Evolutionary conservation across 2,113 vertebrate genomes (phyloP).

Genomic region (Morone chrysops): DNA sequence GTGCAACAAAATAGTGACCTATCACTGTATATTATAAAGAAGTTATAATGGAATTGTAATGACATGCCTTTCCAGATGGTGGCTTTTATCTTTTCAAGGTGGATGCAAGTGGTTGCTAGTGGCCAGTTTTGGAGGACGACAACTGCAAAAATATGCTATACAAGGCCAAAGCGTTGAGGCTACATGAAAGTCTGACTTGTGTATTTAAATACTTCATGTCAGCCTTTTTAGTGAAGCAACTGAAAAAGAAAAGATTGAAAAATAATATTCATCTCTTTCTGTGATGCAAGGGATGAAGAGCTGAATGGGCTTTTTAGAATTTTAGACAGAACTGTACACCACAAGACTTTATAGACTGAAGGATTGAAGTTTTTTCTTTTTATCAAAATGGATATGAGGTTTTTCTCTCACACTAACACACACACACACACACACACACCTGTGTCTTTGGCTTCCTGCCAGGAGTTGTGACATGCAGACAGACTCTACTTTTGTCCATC

Average conservation of each 20-base stretch:
- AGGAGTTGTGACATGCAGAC: constrained; percentile 46
- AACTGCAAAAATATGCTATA: neutral
- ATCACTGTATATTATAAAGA: neutral
- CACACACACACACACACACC: constrained; percentile 24
- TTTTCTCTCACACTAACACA: neutral
- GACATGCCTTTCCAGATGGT: neutral
- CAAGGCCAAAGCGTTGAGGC: constrained; percentile 21
- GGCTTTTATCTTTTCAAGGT: constrained; percentile 5
- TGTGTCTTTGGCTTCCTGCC: constrained; percentile 52
- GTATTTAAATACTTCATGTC: neutral
- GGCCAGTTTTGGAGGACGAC: constrained; percentile 3
- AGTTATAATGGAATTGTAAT: neutral
- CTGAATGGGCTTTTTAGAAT: neutral
- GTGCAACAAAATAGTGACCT: neutral
- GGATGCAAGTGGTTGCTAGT: neutral
- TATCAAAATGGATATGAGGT: constrained; percentile 6
- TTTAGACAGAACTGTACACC: too few species aligned
- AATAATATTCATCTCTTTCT: neutral
- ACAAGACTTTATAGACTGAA: neutral
- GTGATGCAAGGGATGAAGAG: neutral
- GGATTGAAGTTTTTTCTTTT: neutral
- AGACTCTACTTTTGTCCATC: constrained; percentile 60
- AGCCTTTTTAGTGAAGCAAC: neutral
- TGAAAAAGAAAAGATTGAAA: neutral
- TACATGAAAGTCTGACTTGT: neutral